Conservation (phyloP, 2,888 invertebrate genomes). For the Macaria liturata region DNA sequence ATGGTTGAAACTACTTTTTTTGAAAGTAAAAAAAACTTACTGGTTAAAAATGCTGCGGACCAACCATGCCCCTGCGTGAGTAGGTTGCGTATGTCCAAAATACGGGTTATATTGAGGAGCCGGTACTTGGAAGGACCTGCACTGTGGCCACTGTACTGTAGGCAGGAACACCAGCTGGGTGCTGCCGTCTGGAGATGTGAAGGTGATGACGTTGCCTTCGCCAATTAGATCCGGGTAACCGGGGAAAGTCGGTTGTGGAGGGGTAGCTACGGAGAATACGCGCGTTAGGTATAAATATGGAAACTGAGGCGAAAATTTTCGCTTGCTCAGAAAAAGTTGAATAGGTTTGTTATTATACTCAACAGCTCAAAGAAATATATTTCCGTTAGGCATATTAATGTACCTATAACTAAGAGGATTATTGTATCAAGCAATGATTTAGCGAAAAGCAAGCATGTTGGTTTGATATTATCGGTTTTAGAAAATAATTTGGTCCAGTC, state of each 20-base stretch:
- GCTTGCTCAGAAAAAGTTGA: too few species aligned
- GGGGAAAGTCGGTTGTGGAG: constrained; percentile 10
- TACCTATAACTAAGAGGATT: too few species aligned
- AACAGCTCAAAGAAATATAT: too few species aligned
- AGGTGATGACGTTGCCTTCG: constrained; percentile 65
- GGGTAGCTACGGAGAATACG: constrained; percentile 13
- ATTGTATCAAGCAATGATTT: too few species aligned
- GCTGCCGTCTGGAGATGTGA: constrained; percentile 62
- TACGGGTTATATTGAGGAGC: constrained; percentile 24
- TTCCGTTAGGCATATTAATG: too few species aligned
- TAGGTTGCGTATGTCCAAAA: constrained; percentile 35
- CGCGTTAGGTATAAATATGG: too few species aligned
- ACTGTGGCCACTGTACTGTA: constrained; percentile 39
- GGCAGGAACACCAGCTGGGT: constrained; percentile 65
- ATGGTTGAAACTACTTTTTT: too few species aligned
- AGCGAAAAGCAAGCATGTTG: too few species aligned
- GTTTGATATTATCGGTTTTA: too few species aligned
- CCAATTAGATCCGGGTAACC: constrained; percentile 56
- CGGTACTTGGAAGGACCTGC: constrained; percentile 23
- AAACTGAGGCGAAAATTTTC: too few species aligned
- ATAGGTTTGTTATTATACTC: too few species aligned
- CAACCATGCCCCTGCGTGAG: constrained; percentile 53
- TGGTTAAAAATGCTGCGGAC: constrained; percentile 55
- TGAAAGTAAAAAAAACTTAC: background rate
- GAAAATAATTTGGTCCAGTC: too few species aligned